A percentile compares a stretch with the other conserved stretches of the same genome.
phyloP scores from a whole-genome alignment of 2,113 vertebrate species.

The Xenopus borealis region DNA sequence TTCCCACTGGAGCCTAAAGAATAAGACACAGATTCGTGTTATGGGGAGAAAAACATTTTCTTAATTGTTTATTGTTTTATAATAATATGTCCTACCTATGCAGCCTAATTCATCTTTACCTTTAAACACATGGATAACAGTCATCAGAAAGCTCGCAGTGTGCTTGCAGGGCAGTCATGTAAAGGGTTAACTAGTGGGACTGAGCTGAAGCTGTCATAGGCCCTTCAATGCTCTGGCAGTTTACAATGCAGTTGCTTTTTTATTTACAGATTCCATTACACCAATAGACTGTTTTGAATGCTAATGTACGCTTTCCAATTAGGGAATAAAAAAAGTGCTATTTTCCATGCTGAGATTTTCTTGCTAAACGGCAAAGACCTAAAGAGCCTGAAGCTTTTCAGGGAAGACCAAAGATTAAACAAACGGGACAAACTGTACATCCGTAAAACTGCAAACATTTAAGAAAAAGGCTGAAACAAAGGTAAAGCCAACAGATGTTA shows the following conservation, averaged over 20 bases:
- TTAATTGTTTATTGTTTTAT: too few species aligned
- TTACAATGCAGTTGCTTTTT: slow-evolving; percentile 20
- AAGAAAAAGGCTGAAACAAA: slow-evolving; percentile 10
- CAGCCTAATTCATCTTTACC: too few species aligned
- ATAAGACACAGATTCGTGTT: too few species aligned
- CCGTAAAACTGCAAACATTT: not conserved
- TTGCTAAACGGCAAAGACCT: slow-evolving; percentile 33
- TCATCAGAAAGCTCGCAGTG: too few species aligned
- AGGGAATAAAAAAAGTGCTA: slow-evolving; percentile 32
- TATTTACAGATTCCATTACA: slow-evolving; percentile 40
- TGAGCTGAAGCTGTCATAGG: slow-evolving; percentile 3
- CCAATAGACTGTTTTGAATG: slow-evolving; percentile 39
- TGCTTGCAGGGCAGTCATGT: not conserved
- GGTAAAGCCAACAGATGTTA: slow-evolving; percentile 4
- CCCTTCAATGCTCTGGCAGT: slow-evolving; percentile 2
- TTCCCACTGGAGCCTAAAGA: too few species aligned
- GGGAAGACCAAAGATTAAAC: slow-evolving; percentile 41
- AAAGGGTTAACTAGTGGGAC: not conserved
- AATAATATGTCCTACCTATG: too few species aligned
- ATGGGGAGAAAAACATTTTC: too few species aligned
- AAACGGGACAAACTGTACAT: slow-evolving; percentile 23
- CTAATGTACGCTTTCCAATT: slow-evolving; percentile 35
- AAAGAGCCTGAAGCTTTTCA: slow-evolving; percentile 39
- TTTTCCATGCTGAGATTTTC: slow-evolving; percentile 42
- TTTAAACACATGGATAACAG: too few species aligned